Conservation (phyloP, 2,797 vertebrate genomes). For the Pantherophis alleghaniensis region DNA sequence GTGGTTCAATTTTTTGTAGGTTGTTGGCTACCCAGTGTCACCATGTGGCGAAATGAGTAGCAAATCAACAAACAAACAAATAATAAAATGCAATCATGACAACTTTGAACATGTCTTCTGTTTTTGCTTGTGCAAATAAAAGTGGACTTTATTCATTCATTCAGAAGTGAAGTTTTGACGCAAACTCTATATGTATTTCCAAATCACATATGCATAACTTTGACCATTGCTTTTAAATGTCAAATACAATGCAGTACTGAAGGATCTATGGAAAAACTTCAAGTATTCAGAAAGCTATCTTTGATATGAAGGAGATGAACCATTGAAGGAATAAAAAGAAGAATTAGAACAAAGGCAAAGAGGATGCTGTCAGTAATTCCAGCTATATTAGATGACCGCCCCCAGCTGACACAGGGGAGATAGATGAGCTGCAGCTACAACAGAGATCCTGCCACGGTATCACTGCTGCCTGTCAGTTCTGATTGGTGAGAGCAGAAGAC, state of each 20-base stretch:
- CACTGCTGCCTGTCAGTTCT: constrained; percentile 16
- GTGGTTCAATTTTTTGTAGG: neutral
- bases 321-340: neutral
- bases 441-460: constrained; percentile 11
- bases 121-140: neutral
- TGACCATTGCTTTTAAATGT: neutral
- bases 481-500: constrained; percentile 7
- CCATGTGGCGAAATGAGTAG: neutral
- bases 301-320: neutral
- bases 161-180: neutral
- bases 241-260: neutral
- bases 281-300: neutral
- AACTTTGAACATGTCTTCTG: neutral
- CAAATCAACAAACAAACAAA: neutral
- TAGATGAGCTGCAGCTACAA: neutral
- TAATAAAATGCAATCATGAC: neutral
- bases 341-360: neutral
- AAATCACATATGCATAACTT: neutral
- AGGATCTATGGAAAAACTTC: neutral
- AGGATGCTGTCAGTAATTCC: neutral
- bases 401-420: neutral
- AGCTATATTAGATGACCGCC: neutral
- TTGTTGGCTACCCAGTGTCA: neutral
- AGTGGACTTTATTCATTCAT: neutral
- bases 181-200: neutral